Percentiles rank a stretch among this genome's conserved stretches.
These are phyloP conservation scores for Malthinus flaveolus DNA, from an alignment of 2,888 invertebrate genomes.

Conservation along the genomic window DNA sequence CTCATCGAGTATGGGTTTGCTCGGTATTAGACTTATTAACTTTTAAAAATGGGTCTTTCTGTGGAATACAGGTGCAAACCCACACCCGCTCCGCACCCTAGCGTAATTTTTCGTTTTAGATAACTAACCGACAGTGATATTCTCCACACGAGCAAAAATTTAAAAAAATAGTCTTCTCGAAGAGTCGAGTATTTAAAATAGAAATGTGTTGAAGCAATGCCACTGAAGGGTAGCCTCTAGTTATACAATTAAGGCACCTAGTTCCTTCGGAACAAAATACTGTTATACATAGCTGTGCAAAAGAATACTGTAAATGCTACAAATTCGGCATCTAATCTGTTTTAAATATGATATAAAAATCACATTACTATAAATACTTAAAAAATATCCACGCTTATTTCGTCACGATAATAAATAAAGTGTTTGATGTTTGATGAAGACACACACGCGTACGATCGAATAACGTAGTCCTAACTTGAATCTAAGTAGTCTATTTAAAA, in stretches of 20 bases:
- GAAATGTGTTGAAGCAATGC: neutral
- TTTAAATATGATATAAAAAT: conserved; percentile 10
- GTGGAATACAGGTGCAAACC: too few species aligned
- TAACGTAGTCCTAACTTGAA: conserved; percentile 7
- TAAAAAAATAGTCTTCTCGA: neutral
- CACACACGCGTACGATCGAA: conserved; percentile 1
- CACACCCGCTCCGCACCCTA: too few species aligned
- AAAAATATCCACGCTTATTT: neutral
- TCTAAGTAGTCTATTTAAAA: conserved; percentile 2
- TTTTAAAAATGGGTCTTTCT: too few species aligned
- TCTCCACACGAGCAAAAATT: too few species aligned
- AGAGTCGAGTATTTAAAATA: conserved; percentile 5
- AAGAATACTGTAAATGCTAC: conserved; percentile 20
- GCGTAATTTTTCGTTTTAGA: too few species aligned
- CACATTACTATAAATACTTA: conserved; percentile 20
- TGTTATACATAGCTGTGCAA: conserved; percentile 31
- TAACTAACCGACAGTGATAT: too few species aligned
- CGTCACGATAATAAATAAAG: conserved; percentile 11
- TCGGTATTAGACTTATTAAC: too few species aligned
- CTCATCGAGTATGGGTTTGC: neutral
- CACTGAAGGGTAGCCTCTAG: conserved; percentile 8
- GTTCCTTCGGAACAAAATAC: conserved; percentile 37
- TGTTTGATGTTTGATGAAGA: conserved; percentile 9
- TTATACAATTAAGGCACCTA: conserved; percentile 31
- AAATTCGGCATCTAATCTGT: conserved; percentile 28